These are phyloP conservation scores for Hydrolagus affinis DNA, from an alignment of 2,113 vertebrate genomes.

Conservation along the genomic window DNA sequence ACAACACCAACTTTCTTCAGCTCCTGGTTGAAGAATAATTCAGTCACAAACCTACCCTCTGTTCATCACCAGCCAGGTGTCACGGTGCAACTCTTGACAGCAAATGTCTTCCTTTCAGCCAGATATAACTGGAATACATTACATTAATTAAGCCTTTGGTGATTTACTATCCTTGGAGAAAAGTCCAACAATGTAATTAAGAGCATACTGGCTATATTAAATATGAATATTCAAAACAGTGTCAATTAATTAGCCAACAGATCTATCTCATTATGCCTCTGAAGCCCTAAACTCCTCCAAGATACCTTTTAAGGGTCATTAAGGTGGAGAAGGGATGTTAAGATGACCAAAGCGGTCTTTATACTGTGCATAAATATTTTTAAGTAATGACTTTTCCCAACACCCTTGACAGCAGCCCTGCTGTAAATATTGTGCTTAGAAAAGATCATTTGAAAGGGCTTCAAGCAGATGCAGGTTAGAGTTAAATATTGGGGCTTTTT, in stretches of 20 bases:
- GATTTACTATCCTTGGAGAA: conserved; percentile 97
- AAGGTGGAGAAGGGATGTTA: conserved; percentile 64
- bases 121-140: conserved; percentile 96
- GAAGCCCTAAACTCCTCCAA: conserved; percentile 73
- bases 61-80: conserved; percentile 86
- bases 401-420: conserved; percentile 46
- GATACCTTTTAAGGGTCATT: conserved; percentile 80
- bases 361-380: conserved; percentile 56
- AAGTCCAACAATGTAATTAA: conserved; percentile 99
- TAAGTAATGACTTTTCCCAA: conserved; percentile 63
- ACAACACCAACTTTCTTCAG: conserved; percentile 53
- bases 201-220: conserved; percentile 86
- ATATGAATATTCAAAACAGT: conserved; percentile 99
- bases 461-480: conserved; percentile 31
- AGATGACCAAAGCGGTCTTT: conserved; percentile 57
- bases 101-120: conserved; percentile 82
- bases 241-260: conserved; percentile 96
- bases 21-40: conserved; percentile 50
- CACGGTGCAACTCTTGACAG: conserved; percentile 85
- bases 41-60: conserved; percentile 71
- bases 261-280: conserved; percentile 69
- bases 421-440: conserved; percentile 29
- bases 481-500: conserved; percentile 56
- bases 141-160: conserved; percentile 99
- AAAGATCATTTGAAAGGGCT: conserved; percentile 11